Evolutionary conservation across 2,113 vertebrate genomes (phyloP).

Genomic region (Odocoileus virginianus): DNA sequence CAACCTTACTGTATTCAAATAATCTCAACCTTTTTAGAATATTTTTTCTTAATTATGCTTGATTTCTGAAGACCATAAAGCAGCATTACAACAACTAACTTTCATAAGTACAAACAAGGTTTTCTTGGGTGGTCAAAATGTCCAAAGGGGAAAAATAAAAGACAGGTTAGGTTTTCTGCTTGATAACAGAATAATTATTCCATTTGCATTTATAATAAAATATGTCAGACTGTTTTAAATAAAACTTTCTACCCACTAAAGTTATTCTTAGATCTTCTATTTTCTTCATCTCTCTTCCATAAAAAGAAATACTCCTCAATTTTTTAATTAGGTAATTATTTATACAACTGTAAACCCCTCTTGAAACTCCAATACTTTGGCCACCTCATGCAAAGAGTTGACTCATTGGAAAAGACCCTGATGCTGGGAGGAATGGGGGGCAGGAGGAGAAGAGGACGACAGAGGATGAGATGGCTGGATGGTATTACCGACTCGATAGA

Average conservation of each 20-base stretch:
- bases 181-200: background rate
- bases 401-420: no score
- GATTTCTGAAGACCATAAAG: background rate
- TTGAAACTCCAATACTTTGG: no score
- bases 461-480: no score
- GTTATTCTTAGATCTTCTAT: background rate
- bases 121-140: background rate
- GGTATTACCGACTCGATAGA: no score
- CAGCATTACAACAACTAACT: background rate
- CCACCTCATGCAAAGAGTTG: no score
- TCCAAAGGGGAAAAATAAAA: background rate
- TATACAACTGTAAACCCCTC: background rate
- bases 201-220: background rate
- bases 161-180: background rate
- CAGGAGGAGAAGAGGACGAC: no score
- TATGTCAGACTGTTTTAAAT: background rate
- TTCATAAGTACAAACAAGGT: background rate
- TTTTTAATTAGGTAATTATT: constrained; percentile 26
- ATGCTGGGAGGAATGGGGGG: no score
- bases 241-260: background rate
- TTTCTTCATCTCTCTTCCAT: background rate
- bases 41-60: background rate
- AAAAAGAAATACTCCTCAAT: background rate
- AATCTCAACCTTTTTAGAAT: background rate
- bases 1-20: background rate